These are phyloP conservation scores for Monochamus alternatus DNA, from an alignment of 2,888 invertebrate species.

Conservation along the genomic window DNA sequence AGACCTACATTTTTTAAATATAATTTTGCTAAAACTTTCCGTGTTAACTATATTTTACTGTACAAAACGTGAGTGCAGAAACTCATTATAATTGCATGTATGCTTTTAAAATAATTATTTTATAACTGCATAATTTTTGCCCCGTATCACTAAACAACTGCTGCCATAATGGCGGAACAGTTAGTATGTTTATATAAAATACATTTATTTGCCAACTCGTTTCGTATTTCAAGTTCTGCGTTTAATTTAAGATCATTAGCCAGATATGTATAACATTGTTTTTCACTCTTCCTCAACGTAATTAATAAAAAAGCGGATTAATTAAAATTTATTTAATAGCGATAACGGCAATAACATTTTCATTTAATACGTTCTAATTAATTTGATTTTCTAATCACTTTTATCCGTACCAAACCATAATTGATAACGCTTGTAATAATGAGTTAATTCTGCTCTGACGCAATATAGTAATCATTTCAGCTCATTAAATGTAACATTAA, in stretches of 20 bases:
- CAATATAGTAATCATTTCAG: conserved; percentile 63
- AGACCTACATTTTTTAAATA: no score
- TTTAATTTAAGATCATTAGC: neutral
- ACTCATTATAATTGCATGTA: no score
- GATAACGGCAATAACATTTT: conserved; percentile 50
- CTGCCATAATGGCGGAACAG: no score
- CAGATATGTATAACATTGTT: neutral
- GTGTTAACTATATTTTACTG: no score
- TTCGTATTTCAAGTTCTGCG: no score
- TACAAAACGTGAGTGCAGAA: no score
- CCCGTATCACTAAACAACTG: no score
- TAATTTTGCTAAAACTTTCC: no score
- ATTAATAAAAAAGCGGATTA: conserved; percentile 16
- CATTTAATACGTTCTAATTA: conserved; percentile 30
- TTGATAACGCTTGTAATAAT: conserved; percentile 53
- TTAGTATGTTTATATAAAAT: no score
- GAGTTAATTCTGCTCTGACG: conserved; percentile 54
- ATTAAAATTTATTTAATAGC: conserved; percentile 30
- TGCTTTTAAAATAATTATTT: no score
- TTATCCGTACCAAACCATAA: conserved; percentile 57
- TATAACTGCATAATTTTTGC: no score
- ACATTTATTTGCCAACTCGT: no score
- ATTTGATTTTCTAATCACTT: conserved; percentile 58
- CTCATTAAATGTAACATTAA: conserved; percentile 62
- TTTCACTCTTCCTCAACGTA: neutral